Evolutionary conservation across 2,113 vertebrate genomes (phyloP).

Genomic region (Halcyon senegalensis): DNA sequence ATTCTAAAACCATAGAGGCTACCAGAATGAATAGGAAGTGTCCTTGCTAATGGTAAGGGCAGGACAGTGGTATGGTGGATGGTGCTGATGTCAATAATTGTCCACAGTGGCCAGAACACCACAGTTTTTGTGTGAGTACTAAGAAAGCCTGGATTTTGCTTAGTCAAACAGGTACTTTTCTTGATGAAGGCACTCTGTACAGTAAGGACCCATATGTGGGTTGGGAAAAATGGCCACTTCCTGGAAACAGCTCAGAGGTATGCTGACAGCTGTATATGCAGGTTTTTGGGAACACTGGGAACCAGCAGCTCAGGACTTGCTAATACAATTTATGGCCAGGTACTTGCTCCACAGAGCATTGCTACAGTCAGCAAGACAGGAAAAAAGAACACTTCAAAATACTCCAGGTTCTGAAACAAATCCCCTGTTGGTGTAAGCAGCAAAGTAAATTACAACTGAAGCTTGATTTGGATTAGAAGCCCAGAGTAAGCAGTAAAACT

Average conservation of each 20-base stretch:
- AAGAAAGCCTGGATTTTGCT: not conserved
- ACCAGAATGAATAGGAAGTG: not conserved
- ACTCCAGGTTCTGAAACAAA: not conserved
- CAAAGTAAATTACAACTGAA: not conserved
- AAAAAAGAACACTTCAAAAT: not conserved
- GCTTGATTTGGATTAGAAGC: not conserved
- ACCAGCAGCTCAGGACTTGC: not conserved
- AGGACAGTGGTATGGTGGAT: not conserved
- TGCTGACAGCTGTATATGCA: not conserved
- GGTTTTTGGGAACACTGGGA: rapidly evolving
- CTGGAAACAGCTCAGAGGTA: not conserved
- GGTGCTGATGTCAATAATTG: not conserved
- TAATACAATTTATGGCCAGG: not conserved
- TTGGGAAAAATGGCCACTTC: not conserved
- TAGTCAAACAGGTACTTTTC: not conserved
- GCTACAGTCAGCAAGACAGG: not conserved
- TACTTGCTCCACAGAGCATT: not conserved
- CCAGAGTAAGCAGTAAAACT: not conserved
- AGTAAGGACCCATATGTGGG: not conserved
- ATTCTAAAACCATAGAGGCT: not conserved
- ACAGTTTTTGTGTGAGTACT: rapidly evolving
- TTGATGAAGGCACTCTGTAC: not conserved
- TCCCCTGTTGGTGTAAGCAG: not conserved
- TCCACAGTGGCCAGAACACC: not conserved
- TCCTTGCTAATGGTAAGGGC: not conserved